Conservation (phyloP, 2,113 vertebrate species). For the Noturus placidus region DNA sequence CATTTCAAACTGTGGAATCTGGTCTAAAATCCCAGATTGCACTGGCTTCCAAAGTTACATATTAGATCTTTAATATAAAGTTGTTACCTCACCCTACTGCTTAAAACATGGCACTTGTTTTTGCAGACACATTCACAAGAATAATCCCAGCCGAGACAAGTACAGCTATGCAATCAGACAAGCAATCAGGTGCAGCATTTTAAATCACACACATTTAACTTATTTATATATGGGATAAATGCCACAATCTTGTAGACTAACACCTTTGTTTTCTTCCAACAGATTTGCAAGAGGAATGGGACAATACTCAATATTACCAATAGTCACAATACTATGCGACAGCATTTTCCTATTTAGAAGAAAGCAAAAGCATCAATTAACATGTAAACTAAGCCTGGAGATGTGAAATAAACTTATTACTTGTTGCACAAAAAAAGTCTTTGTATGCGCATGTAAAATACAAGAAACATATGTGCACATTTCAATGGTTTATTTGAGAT, state of each 20-base stretch:
- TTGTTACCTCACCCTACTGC: not conserved
- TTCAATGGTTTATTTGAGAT: conserved; percentile 38
- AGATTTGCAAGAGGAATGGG: conserved; percentile 69
- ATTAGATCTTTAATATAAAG: not conserved
- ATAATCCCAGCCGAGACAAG: conserved; percentile 49
- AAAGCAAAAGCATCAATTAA: conserved; percentile 44
- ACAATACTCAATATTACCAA: conserved; percentile 65
- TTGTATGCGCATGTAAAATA: conserved; percentile 23
- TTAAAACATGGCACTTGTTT: not conserved
- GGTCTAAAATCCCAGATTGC: not conserved
- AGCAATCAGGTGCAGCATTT: conserved; percentile 59
- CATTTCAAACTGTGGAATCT: not conserved
- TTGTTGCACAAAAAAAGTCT: conserved; percentile 25
- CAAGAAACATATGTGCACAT: not conserved
- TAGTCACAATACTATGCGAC: not conserved
- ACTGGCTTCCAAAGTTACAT: not conserved
- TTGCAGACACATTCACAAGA: conserved; percentile 60
- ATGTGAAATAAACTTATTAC: not conserved
- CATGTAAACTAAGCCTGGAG: not conserved
- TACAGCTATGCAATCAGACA: conserved; percentile 55
- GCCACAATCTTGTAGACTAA: not conserved
- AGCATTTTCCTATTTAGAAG: conserved; percentile 43
- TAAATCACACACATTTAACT: too few species aligned
- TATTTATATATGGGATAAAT: too few species aligned
- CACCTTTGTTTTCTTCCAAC: conserved; percentile 18